Conservation (phyloP, 2,888 invertebrate species). For the Odiellus spinosus region DNA sequence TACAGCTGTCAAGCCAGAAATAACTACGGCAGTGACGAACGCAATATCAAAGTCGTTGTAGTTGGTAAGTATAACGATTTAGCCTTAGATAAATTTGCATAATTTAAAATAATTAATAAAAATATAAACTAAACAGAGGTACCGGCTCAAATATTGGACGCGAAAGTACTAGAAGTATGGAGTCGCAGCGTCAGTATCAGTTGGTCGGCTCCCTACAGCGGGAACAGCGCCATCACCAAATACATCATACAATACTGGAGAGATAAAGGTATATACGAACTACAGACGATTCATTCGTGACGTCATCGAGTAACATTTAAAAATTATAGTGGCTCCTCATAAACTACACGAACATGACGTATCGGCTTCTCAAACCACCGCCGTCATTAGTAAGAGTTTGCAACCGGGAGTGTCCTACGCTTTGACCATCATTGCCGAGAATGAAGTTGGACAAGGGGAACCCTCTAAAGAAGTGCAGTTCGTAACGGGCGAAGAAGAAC, state of each 20-base stretch:
- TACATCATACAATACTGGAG: slow-evolving; percentile 21
- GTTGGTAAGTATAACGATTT: slow-evolving; percentile 14
- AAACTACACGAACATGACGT: slow-evolving; percentile 14
- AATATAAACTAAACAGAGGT: slow-evolving; percentile 12
- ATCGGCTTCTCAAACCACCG: slow-evolving; percentile 9
- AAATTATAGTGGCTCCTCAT: slow-evolving; percentile 11
- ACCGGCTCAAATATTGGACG: slow-evolving; percentile 19
- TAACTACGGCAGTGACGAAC: slow-evolving; percentile 18
- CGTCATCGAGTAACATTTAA: background rate
- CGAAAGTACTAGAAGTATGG: slow-evolving; percentile 20
- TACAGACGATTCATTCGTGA: background rate
- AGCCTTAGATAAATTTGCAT: background rate
- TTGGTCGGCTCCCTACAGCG: slow-evolving; percentile 20
- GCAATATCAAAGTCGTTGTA: slow-evolving; percentile 19
- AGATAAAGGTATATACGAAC: slow-evolving; percentile 8
- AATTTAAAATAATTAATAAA: background rate
- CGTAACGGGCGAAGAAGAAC: slow-evolving; percentile 21
- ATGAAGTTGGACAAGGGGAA: slow-evolving; percentile 21
- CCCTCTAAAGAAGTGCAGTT: slow-evolving; percentile 18
- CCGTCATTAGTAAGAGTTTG: slow-evolving; percentile 17
- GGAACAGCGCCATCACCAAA: slow-evolving; percentile 19
- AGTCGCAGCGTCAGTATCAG: slow-evolving; percentile 19
- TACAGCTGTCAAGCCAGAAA: slow-evolving; percentile 20
- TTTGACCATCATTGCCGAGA: slow-evolving; percentile 20
- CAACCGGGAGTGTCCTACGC: slow-evolving; percentile 20